Conservation (phyloP, 2,797 vertebrate species). For the Pipistrellus kuhlii region DNA sequence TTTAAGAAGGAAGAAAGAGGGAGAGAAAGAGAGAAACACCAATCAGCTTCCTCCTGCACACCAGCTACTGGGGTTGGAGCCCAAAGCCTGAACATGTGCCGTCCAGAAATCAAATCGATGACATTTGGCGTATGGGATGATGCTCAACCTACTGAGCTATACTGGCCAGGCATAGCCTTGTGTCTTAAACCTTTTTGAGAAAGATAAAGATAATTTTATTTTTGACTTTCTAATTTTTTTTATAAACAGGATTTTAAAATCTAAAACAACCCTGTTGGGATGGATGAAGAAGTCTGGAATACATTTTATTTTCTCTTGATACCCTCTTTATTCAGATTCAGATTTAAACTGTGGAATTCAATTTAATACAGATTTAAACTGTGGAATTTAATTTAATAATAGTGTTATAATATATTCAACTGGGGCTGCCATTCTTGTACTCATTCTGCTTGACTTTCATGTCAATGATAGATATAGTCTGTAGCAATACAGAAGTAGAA, state of each 20-base stretch:
- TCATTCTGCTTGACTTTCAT: not conserved
- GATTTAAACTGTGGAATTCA: slow-evolving; percentile 27
- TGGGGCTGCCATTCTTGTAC: not conserved
- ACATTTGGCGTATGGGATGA: not conserved
- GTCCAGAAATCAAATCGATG: not conserved
- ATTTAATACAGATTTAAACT: not conserved
- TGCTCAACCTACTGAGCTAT: not conserved
- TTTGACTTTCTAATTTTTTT: slow-evolving; percentile 19
- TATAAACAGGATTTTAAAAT: not conserved
- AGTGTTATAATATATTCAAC: not conserved
- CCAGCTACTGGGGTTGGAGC: not conserved
- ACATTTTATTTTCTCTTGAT: not conserved
- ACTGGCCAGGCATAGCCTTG: not conserved
- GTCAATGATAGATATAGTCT: not conserved
- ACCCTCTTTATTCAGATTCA: slow-evolving; percentile 40
- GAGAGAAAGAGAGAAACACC: not conserved
- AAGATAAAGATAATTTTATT: slow-evolving; percentile 31
- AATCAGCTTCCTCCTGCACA: not conserved
- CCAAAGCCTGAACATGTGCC: not conserved
- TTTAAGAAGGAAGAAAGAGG: not conserved
- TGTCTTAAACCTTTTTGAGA: not conserved
- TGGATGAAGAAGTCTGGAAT: slow-evolving; percentile 17
- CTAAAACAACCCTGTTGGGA: slow-evolving; percentile 11
- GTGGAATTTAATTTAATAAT: slow-evolving; percentile 3
- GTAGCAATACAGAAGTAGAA: not conserved